Base-by-base conservation (phyloP, 2,888 invertebrate genomes). In the Drosophila formosana region DNA sequence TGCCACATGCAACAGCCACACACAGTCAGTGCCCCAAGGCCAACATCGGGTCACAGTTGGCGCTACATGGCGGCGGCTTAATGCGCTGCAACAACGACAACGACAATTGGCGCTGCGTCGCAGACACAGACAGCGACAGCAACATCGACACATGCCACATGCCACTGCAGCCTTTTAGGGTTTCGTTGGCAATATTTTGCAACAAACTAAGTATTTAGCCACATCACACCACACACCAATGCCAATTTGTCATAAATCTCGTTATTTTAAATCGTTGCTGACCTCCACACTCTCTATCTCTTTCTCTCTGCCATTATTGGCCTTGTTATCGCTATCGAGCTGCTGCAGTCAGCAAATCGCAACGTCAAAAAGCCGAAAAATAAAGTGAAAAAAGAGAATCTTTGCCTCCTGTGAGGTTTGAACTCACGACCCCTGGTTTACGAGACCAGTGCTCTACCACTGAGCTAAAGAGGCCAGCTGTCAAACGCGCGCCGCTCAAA, bases 361-460 rank as follows among this genome's bases (percentile, higher is more conserved):
- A 37, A 13, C 13, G 66, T 71, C 71, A 72, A 30, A 66, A 18
- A 9, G 7, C 30, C 5, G 6, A 41, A 41, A 6, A 37, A 32
- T 1, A 46, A 66, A 46, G 30, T 9, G 9, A 39, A 23, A n/a
- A 6, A 28, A 23, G n/a, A 18, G 9, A 39, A 26, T 34, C 7
- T 1, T 18, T 95, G 96, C 96, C 96, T 95, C 95, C 95, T 95
- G 95, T 95, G 96, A 96, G 96, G 95, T 95, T 96, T 95, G 96
- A 96, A 96, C 96, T 96, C 96, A 95, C 96, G 96, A 96, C 96
- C 96, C 95, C 95, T 96, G 95, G 96, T 96, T 96, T 96, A 96
- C 96, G 95, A 96, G 96, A 96, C 96, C 96, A 96, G 96, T 95
- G 96, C 96, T 96, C 96, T 96, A 94, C 96, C 96, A 95, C 96